These are phyloP conservation scores for Cancer borealis DNA, from an alignment of 2,888 invertebrate species.

Conservation along the genomic window DNA sequence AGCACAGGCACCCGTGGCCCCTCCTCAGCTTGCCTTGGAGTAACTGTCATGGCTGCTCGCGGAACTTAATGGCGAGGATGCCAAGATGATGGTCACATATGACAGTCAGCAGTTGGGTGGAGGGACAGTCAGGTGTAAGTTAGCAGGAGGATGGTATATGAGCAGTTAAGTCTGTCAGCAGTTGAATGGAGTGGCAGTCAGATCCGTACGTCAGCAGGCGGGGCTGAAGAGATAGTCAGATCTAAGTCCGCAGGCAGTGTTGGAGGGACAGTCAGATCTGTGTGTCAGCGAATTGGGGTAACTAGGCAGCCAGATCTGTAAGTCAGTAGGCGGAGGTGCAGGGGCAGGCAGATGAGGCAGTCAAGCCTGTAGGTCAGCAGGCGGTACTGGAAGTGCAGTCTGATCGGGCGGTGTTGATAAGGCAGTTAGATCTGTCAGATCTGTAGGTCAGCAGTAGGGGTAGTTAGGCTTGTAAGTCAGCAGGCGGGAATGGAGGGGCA, in stretches of 20 bases:
- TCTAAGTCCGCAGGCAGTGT: background rate
- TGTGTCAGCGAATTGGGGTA: background rate
- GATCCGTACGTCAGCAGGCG: background rate
- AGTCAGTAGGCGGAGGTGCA: background rate
- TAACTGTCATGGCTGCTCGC: slow-evolving; percentile 23
- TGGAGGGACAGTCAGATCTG: background rate
- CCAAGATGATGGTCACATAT: background rate
- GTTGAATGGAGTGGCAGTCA: background rate
- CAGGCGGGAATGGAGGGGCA: background rate
- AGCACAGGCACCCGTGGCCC: slow-evolving; percentile 29
- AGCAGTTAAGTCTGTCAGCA: no score
- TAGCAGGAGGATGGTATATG: background rate
- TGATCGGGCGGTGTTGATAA: background rate
- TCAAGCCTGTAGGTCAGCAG: background rate
- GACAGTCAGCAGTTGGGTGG: background rate
- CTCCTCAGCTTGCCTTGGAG: background rate
- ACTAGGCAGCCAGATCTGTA: background rate
- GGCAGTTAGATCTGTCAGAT: background rate
- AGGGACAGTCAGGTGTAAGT: background rate
- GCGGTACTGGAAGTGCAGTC: background rate
- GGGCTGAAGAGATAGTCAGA: background rate
- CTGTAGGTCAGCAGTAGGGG: background rate
- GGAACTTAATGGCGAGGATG: background rate
- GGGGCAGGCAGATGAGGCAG: background rate
- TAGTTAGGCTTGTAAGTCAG: background rate